A percentile compares a stretch with the other conserved stretches of the same genome.
Conservation (phyloP, 2,113 vertebrate species). For the Phylloscopus trochiloides region DNA sequence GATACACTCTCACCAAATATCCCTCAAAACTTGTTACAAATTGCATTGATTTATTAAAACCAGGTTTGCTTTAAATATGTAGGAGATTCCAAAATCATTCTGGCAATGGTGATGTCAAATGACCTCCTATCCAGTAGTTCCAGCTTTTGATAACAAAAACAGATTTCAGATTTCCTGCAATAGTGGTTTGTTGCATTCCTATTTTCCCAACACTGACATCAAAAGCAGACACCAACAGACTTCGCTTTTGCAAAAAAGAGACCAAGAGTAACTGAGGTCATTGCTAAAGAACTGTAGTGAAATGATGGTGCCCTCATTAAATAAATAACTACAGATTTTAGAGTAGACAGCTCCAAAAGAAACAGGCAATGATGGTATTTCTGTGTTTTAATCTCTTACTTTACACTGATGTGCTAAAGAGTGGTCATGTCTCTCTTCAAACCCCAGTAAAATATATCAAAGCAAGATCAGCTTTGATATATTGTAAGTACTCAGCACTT, state of each 20-base stretch:
- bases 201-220: not conserved
- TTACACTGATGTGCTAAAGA: not conserved
- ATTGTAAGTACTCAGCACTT: slow-evolving; percentile 22
- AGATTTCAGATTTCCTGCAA: not conserved
- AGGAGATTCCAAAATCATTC: not conserved
- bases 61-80: not conserved
- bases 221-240: not conserved
- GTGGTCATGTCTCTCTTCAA: not conserved
- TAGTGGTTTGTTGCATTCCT: not conserved
- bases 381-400: not conserved
- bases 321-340: slow-evolving; percentile 4
- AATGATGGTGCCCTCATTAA: not conserved
- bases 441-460: slow-evolving; percentile 24
- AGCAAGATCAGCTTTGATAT: slow-evolving; percentile 22
- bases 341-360: not conserved
- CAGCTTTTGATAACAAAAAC: not conserved
- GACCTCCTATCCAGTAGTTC: not conserved
- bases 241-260: not conserved
- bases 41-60: not conserved
- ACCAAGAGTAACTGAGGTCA: not conserved
- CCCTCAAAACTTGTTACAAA: not conserved
- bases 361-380: not conserved
- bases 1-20: not conserved
- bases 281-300: not conserved
- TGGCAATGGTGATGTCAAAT: not conserved